Base-by-base conservation (phyloP, 23 tunicate genomes). In the Clavelina lepadiformis region DNA sequence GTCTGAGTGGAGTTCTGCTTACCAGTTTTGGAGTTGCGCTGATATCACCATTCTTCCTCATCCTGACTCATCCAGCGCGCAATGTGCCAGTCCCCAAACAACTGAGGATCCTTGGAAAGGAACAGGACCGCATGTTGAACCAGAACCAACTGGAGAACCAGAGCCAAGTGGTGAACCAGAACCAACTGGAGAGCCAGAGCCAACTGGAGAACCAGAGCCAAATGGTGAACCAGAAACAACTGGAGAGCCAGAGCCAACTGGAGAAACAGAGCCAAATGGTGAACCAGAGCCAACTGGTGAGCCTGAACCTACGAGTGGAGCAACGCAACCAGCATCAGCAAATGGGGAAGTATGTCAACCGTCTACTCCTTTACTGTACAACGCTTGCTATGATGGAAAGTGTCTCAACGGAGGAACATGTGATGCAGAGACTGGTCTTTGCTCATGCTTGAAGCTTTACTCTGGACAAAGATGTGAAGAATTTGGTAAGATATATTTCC, bases 381-480 rank as follows among this genome's bases (percentile, higher is more conserved):
- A 30, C 22, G 49, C 18, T 0, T 86, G 95, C 31, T 86, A 71
- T 35, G 65, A 24, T 19, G 85, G 80, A 33, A 77, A 78, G 58
- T 86, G 95, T 49, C 71, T 86, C 31, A 86, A 86, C 68, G 83
- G 83, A 1, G 95, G 95, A 21, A 72, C 56, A 2, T 86, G 95
- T 56, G 51, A 78, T 22, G 5, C 46, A 31, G 22, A 4, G 24
- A 78, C 84, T 18, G 95, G 95, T 11, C 18, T 15, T 18, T 86
- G 95, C 70, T 34, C 33, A 31, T 86, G 95, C 63, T 0, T 33
- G 28, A 71, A 73, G 25, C 54, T 82, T 37, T 86, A 61, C 44
- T 52, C 80, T 62, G 95, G 95, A 1, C 80, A 78, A 35, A 72
- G 95, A 0, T 78, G 84, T 31, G 69, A 78, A 59, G 46, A 67